These are phyloP conservation scores for Rutilus rutilus DNA, from an alignment of 2,113 vertebrate species.

Conservation along the genomic window DNA sequence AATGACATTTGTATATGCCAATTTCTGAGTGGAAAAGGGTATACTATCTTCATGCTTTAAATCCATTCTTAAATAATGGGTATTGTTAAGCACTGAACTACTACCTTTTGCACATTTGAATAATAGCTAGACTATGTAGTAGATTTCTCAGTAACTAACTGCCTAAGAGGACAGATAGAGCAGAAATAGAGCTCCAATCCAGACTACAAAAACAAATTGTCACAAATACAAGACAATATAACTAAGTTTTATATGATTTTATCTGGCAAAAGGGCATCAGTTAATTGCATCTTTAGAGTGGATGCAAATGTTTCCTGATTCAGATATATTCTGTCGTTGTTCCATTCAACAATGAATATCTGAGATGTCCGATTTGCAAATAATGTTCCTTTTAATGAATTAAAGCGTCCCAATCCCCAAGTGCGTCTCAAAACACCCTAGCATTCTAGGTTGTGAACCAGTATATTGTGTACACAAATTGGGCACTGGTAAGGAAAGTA, in stretches of 20 bases:
- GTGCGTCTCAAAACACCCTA: no score
- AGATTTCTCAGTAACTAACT: neutral
- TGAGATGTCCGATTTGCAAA: neutral
- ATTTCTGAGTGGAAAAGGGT: no score
- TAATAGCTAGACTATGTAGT: neutral
- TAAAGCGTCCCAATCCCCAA: no score
- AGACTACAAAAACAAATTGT: neutral
- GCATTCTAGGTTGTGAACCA: no score
- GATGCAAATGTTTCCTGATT: neutral
- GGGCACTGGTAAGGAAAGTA: no score
- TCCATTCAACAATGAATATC: neutral
- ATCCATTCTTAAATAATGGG: no score
- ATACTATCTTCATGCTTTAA: no score
- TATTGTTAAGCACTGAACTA: no score
- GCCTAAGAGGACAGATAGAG: neutral
- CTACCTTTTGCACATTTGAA: neutral
- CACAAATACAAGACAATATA: neutral
- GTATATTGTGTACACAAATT: no score
- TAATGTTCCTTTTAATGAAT: neutral
- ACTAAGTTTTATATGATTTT: neutral
- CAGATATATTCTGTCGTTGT: neutral
- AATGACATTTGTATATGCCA: neutral
- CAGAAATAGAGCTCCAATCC: neutral
- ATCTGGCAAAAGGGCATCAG: neutral
- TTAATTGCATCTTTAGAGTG: neutral